Evolutionary conservation across 2,113 vertebrate genomes (phyloP).

Genomic region (Cottus gobio): DNA sequence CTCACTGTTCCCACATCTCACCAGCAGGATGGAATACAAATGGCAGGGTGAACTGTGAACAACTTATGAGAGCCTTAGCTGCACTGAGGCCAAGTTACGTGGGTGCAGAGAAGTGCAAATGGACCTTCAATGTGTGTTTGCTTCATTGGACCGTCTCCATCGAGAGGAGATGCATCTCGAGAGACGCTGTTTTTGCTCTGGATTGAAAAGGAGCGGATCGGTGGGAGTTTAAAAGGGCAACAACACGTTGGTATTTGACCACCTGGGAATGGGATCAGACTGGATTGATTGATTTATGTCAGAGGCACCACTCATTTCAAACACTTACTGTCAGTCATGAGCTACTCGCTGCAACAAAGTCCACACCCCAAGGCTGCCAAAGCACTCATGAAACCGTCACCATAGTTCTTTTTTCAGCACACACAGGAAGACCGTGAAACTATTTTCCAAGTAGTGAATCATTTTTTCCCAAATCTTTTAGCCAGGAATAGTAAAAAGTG

Average conservation of each 20-base stretch:
- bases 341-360: neutral
- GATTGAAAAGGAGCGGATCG: neutral
- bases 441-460: neutral
- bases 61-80: conserved; percentile 38
- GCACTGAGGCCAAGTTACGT: conserved; percentile 41
- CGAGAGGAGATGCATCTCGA: conserved; percentile 22
- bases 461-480: neutral
- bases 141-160: conserved; percentile 15
- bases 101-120: conserved; percentile 53
- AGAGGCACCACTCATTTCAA: conserved; percentile 7
- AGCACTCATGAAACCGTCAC: neutral
- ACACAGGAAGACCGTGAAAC: neutral
- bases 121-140: conserved; percentile 26
- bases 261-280: neutral
- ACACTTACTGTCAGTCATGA: neutral
- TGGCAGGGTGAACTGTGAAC: conserved; percentile 17
- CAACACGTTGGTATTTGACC: neutral
- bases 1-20: conserved; percentile 19
- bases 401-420: neutral
- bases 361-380: neutral
- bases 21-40: conserved; percentile 15
- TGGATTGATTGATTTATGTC: conserved; percentile 13
- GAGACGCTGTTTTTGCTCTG: neutral
- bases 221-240: conserved; percentile 28
- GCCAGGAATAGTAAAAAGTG: neutral